Evolutionary conservation across 2,113 vertebrate genomes (phyloP).

Genomic region (Odontophorus gujanensis): DNA sequence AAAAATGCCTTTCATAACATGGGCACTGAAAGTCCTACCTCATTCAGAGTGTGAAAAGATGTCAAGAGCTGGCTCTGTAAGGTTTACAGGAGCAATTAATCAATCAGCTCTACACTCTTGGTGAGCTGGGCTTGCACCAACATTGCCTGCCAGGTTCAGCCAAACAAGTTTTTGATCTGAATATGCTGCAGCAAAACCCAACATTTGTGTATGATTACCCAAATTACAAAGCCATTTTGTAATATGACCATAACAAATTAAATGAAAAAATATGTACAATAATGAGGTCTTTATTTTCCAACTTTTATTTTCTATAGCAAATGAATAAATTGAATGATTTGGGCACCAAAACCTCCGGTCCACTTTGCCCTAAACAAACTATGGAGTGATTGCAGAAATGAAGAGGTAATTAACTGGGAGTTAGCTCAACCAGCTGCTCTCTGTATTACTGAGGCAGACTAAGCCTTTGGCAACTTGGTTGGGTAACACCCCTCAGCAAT

Average conservation of each 20-base stretch:
- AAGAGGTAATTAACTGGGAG: slow-evolving; percentile 52
- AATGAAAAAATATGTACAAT: slow-evolving; percentile 56
- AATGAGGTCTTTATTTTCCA: slow-evolving; percentile 46
- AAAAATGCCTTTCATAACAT: background rate
- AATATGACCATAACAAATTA: slow-evolving; percentile 34
- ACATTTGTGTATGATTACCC: slow-evolving; percentile 66
- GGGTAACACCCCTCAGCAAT: slow-evolving; percentile 54
- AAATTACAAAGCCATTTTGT: slow-evolving; percentile 72
- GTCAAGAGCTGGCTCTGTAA: background rate
- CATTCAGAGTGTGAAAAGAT: background rate
- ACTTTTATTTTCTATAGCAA: slow-evolving; percentile 8
- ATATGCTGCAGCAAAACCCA: slow-evolving; percentile 24
- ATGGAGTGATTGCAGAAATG: slow-evolving; percentile 47
- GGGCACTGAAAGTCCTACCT: background rate
- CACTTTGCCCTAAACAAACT: slow-evolving; percentile 66
- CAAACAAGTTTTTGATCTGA: slow-evolving; percentile 32
- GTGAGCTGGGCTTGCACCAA: slow-evolving; percentile 21
- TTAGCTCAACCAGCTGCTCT: slow-evolving; percentile 64
- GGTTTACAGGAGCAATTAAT: slow-evolving; percentile 37
- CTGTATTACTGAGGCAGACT: slow-evolving; percentile 46
- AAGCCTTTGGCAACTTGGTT: slow-evolving; percentile 46
- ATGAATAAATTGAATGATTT: background rate
- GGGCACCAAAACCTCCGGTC: slow-evolving; percentile 16
- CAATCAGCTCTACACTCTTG: slow-evolving; percentile 25
- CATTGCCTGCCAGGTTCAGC: slow-evolving; percentile 21